These are phyloP conservation scores for Lamprologus ornatipinnis DNA, from an alignment of 2,113 vertebrate species.

Conservation along the genomic window DNA sequence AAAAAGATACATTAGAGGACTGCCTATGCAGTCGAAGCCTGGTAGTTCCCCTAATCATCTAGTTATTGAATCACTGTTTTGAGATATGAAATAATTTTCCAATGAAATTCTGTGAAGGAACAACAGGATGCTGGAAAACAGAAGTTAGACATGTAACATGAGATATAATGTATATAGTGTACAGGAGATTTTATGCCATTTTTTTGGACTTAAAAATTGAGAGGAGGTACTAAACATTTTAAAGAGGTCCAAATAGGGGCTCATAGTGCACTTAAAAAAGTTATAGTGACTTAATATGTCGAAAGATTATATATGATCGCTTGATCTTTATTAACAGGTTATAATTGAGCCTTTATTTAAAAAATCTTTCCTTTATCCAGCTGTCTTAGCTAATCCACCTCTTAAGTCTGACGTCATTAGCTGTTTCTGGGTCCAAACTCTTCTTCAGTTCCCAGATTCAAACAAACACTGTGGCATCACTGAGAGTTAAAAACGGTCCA, in stretches of 20 bases:
- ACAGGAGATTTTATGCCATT: accelerated
- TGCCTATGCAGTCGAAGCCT: neutral
- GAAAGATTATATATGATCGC: accelerated
- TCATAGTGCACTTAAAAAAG: neutral
- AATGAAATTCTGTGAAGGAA: neutral
- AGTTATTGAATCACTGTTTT: neutral
- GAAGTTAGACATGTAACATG: neutral
- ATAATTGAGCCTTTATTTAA: neutral
- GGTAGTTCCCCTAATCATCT: neutral
- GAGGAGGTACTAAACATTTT: neutral
- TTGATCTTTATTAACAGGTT: neutral
- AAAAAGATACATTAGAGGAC: neutral
- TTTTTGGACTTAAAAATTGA: neutral
- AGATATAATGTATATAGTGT: neutral
- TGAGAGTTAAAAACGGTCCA: neutral
- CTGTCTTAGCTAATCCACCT: neutral
- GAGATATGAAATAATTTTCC: neutral
- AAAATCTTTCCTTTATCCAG: neutral
- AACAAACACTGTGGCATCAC: neutral
- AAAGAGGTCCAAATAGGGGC: neutral
- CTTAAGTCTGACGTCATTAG: neutral
- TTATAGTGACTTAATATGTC: neutral
- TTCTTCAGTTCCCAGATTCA: neutral
- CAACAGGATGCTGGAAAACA: neutral
- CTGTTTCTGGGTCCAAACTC: neutral